phyloP scores from a whole-genome alignment of 2,888 invertebrate genomes.

The Oscheius myriophilus region DNA sequence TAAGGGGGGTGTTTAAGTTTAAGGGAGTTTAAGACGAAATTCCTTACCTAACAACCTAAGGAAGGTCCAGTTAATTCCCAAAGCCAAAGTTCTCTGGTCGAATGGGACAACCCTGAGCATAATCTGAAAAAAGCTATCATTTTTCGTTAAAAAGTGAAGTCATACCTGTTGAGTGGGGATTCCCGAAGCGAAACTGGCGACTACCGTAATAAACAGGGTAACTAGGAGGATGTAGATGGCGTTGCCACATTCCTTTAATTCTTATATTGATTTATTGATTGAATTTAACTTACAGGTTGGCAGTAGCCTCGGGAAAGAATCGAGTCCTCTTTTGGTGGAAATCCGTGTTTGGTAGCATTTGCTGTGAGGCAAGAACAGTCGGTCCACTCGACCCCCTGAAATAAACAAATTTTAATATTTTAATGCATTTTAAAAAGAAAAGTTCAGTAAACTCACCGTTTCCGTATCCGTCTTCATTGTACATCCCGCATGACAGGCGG shows the following conservation, averaged over 20 bases:
- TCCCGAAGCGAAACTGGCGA: constrained; percentile 68
- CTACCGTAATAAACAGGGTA: constrained; percentile 66
- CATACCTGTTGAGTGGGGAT: constrained; percentile 67
- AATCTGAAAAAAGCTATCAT: constrained; percentile 50
- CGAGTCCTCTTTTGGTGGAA: constrained; percentile 23
- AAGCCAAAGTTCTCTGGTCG: constrained; percentile 67
- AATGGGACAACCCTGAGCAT: constrained; percentile 70
- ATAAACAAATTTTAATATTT: neutral
- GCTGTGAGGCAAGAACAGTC: constrained; percentile 41
- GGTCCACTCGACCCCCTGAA: constrained; percentile 34
- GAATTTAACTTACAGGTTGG: constrained; percentile 8
- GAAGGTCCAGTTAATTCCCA: constrained; percentile 70
- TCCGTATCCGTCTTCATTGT: constrained; percentile 39
- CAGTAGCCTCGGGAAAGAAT: constrained; percentile 20
- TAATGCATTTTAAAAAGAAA: constrained; percentile 5
- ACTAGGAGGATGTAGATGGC: constrained; percentile 61
- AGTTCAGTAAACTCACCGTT: constrained; percentile 14
- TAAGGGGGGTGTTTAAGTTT: no score
- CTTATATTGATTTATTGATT: neutral
- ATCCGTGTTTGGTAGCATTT: constrained; percentile 41
- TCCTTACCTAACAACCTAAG: constrained; percentile 61
- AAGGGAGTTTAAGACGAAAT: neutral
- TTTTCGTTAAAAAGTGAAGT: no score
- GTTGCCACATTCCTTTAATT: constrained; percentile 59
- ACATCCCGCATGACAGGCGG: constrained; percentile 68